Base-by-base conservation (phyloP, 2,797 vertebrate species). In the Amniataba percoides region DNA sequence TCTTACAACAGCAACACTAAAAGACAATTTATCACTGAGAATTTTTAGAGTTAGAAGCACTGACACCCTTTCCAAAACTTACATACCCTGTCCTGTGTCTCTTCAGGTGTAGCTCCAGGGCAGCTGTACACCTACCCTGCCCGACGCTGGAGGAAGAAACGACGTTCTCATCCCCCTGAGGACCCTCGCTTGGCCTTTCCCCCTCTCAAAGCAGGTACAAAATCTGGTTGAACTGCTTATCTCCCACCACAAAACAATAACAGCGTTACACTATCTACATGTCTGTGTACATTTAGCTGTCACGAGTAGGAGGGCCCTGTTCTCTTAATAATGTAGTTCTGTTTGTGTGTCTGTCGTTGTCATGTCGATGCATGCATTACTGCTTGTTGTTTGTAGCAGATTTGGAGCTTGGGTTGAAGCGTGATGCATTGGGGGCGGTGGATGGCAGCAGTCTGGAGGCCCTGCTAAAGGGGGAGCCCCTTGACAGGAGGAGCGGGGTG, bases 121-220 rank as follows among this genome's bases (percentile, higher is more conserved):
- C 98, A 99, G 93, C 94, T 99, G 14, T 99, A 99, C 81, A 97
- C 97, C 0, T 99, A 99, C 74, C 98, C 98, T 0, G 97, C 98
- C 1, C 96, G 98, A 0, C 96, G 98, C 73, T 99, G 98, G 98
- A 93, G 98, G 78, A 99, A 99, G 93, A 99, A 97, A 80, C 95
- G 97, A 31, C 96, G 97, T 42, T 95, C 97, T 4, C 98, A 99
- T 70, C 98, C 98, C 0, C 98, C 98, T 0, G 98, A 99, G 83
- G 98, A 99, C 46, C 97, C 98, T 0, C 94, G 97, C 2, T 94
- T 99, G 76, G 96, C 97, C 13, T 99, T 99, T 68, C 96, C 98
- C 0, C 95, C 97, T 23, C 95, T 99, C 60, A 99, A 99, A 95
- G 90, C 98, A 89, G 97, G 98, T 98, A 93, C n/a, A 6, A 2